Conservation (phyloP, 2,797 vertebrate species). For the Coranthus polyacanthus region DNA sequence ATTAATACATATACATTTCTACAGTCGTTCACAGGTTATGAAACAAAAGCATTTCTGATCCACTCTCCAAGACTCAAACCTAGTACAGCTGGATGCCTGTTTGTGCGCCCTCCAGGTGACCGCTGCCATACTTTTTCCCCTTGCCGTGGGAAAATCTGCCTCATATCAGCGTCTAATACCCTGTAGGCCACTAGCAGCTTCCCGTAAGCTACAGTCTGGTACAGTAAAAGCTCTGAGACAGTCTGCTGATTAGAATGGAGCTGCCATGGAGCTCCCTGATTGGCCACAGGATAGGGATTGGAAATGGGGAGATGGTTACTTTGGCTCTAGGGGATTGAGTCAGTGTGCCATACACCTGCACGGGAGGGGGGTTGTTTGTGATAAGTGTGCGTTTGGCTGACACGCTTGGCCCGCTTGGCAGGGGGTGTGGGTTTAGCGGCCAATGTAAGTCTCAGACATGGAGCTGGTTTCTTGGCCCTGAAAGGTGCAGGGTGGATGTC, state of each 20-base stretch:
- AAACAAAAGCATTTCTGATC: neutral
- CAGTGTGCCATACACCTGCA: conserved; percentile 12
- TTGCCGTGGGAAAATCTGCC: conserved; percentile 22
- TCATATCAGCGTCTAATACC: conserved; percentile 57
- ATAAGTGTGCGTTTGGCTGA: conserved; percentile 23
- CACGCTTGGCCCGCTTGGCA: conserved; percentile 18
- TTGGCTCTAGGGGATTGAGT: conserved; percentile 34
- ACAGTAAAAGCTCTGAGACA: conserved; percentile 26
- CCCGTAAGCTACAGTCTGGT: conserved; percentile 58
- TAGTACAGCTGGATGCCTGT: neutral
- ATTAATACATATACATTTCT: too few species aligned
- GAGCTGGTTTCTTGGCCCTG: conserved; percentile 7
- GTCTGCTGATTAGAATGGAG: conserved; percentile 32
- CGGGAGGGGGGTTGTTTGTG: neutral
- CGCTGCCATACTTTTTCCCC: neutral
- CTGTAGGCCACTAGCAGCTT: conserved; percentile 30
- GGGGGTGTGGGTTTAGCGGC: neutral
- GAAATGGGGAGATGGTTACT: conserved; percentile 57
- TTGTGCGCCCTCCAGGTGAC: conserved; percentile 21
- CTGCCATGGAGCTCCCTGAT: conserved; percentile 30
- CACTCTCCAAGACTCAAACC: neutral
- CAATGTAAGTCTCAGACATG: conserved; percentile 3
- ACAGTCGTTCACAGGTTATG: neutral
- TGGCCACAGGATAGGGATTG: conserved; percentile 33
- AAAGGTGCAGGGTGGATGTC: conserved; percentile 13